Conservation (phyloP, 2,113 vertebrate species). For the Uria lomvia region DNA sequence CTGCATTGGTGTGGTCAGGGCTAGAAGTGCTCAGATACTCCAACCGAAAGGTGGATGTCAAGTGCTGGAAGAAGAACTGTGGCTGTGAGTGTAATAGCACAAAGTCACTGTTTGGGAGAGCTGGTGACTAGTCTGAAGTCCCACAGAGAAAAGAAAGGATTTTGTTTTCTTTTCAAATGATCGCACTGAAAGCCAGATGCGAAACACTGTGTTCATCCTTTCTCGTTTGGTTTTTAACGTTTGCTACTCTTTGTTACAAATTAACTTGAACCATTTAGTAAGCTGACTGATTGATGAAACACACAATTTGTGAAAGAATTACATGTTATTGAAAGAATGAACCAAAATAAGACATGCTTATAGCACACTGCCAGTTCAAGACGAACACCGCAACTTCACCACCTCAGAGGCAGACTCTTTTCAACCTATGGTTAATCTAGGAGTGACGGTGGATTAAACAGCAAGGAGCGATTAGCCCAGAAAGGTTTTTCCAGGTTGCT, state of each 20-base stretch:
- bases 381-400: neutral
- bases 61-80: neutral
- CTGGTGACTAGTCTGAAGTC: neutral
- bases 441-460: neutral
- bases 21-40: neutral
- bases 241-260: neutral
- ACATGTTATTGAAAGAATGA: neutral
- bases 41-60: neutral
- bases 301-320: neutral
- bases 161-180: neutral
- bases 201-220: neutral
- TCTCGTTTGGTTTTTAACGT: neutral
- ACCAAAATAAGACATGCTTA: neutral
- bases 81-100: neutral
- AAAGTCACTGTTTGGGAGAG: neutral
- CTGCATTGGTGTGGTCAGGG: neutral
- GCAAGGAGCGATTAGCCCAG: neutral
- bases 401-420: neutral
- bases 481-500: neutral
- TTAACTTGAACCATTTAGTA: neutral
- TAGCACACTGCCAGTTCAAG: neutral
- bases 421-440: neutral
- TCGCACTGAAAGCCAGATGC: neutral
- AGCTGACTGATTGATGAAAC: neutral
- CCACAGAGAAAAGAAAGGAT: neutral